phyloP scores from a whole-genome alignment of 1,140 invertebrate genomes.

The Penaeus indicus region DNA sequence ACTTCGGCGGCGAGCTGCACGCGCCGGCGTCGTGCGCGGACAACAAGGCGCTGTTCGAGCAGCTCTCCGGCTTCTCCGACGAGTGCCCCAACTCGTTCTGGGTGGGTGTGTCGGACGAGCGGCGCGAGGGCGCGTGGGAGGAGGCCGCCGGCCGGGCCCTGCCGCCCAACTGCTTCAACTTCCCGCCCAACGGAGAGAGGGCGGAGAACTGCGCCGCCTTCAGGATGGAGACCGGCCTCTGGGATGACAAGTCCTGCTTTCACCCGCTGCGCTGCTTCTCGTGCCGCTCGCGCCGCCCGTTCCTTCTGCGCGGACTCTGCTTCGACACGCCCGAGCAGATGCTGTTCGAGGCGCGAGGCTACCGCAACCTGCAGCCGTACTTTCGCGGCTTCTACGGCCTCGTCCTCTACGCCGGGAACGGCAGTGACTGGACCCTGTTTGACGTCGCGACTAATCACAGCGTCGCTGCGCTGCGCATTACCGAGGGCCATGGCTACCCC shows the following conservation, averaged over 20 bases:
- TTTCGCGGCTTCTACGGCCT: slow-evolving; percentile 45
- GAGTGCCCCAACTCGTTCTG: slow-evolving; percentile 37
- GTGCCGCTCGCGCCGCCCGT: slow-evolving; percentile 10
- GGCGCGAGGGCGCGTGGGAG: slow-evolving; percentile 34
- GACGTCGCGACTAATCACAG: slow-evolving; percentile 16
- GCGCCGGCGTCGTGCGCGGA: not conserved
- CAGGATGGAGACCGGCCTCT: slow-evolving; percentile 33
- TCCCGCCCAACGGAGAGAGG: slow-evolving; percentile 25
- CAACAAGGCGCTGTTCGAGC: not conserved
- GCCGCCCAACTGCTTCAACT: slow-evolving; percentile 35
- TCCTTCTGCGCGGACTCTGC: slow-evolving; percentile 36
- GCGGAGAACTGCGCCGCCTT: slow-evolving; percentile 40
- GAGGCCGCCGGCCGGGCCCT: not conserved
- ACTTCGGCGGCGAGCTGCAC: not conserved
- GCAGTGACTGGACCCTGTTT: slow-evolving; percentile 18
- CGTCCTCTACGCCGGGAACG: slow-evolving; percentile 1
- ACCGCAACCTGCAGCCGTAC: slow-evolving; percentile 9
- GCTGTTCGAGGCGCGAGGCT: slow-evolving; percentile 34
- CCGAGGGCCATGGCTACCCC: slow-evolving; percentile 20
- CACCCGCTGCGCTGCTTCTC: slow-evolving; percentile 32
- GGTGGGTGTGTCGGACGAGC: slow-evolving; percentile 32
- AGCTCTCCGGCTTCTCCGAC: slow-evolving; percentile 1
- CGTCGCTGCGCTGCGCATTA: not conserved
- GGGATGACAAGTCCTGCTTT: slow-evolving; percentile 41
- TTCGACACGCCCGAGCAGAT: slow-evolving; percentile 35